These are phyloP conservation scores for Adoxophyes honmai DNA, from an alignment of 1,140 invertebrate species.

Conservation along the genomic window DNA sequence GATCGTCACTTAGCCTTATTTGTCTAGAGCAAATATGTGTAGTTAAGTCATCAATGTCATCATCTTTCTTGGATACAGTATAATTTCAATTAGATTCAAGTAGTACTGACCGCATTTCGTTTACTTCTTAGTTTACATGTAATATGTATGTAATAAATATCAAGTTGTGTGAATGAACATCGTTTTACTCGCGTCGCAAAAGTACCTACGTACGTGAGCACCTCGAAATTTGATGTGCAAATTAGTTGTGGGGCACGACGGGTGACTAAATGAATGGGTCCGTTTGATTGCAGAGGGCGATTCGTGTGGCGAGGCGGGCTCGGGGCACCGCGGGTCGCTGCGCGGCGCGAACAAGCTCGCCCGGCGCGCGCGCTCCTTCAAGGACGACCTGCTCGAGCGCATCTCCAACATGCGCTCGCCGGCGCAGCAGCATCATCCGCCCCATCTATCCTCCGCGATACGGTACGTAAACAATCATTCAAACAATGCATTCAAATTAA, in stretches of 20 bases:
- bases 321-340: slow-evolving; percentile 81
- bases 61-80: too few relatives aligned
- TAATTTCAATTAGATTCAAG: too few relatives aligned
- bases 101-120: too few relatives aligned
- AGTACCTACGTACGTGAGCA: too few relatives aligned
- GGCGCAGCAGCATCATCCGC: slow-evolving; percentile 60
- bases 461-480: slow-evolving; percentile 32
- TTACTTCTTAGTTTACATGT: too few relatives aligned
- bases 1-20: too few relatives aligned
- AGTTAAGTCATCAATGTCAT: too few relatives aligned
- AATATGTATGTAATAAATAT: too few relatives aligned
- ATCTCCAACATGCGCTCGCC: slow-evolving; percentile 91
- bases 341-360: slow-evolving; percentile 88
- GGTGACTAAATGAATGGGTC: slow-evolving; percentile 18
- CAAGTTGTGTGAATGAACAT: too few relatives aligned
- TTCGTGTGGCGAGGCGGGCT: slow-evolving; percentile 53
- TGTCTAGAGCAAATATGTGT: too few relatives aligned
- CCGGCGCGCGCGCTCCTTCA: slow-evolving; percentile 90
- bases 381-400: slow-evolving; percentile 93
- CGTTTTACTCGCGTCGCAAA: too few relatives aligned
- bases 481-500: too few relatives aligned
- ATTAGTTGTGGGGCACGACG: background rate
- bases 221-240: background rate
- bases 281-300: slow-evolving; percentile 58
- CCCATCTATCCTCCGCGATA: slow-evolving; percentile 65